These are phyloP conservation scores for Grantiella picta DNA, from an alignment of 2,113 vertebrate genomes.

Conservation along the genomic window DNA sequence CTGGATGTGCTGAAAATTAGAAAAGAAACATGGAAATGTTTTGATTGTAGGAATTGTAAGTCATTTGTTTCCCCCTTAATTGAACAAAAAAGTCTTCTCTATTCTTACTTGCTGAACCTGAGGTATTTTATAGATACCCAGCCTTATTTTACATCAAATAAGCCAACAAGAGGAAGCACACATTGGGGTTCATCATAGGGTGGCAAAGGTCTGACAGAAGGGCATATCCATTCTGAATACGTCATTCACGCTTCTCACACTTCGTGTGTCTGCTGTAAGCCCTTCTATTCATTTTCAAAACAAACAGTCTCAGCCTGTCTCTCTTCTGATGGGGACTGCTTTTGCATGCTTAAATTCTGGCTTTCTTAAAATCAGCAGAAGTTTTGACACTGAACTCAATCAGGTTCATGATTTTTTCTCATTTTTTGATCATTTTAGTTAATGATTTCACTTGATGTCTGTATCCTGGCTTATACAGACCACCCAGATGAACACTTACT, in stretches of 20 bases:
- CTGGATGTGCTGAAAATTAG: slow-evolving; percentile 39
- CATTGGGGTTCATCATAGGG: not conserved
- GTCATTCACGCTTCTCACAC: not conserved
- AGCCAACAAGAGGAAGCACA: not conserved
- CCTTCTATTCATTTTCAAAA: not conserved
- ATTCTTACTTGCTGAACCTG: not conserved
- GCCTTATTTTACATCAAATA: not conserved
- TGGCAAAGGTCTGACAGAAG: not conserved
- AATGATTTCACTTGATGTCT: not conserved
- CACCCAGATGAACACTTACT: not conserved
- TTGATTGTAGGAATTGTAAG: not conserved
- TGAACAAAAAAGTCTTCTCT: not conserved
- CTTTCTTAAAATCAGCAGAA: not conserved
- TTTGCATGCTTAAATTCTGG: not conserved
- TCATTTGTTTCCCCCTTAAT: not conserved
- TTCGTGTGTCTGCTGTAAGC: not conserved
- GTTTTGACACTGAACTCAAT: not conserved
- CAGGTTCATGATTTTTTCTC: not conserved
- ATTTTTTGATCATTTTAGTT: not conserved
- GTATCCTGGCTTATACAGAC: not conserved
- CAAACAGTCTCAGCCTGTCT: not conserved
- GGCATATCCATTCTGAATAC: not conserved
- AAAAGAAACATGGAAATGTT: not conserved
- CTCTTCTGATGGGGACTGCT: not conserved
- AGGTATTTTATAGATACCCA: not conserved